Conservation (phyloP, 1,140 invertebrate species). For the Drosophila subpulchrella region DNA sequence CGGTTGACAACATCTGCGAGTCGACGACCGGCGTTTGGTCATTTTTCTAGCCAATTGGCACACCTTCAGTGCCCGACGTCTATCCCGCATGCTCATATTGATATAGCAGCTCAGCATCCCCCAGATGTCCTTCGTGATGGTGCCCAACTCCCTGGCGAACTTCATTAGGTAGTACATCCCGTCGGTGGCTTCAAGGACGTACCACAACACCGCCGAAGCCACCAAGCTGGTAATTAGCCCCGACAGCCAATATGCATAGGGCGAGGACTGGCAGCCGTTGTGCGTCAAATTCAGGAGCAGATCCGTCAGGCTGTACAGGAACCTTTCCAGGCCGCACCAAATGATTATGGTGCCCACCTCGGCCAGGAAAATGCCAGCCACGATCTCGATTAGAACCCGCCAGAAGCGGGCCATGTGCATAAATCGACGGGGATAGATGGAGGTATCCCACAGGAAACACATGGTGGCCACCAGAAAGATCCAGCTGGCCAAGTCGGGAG, state of each 20-base stretch:
- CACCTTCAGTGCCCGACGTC: constrained; percentile 19
- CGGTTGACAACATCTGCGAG: not conserved
- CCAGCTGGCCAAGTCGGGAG: constrained; percentile 54
- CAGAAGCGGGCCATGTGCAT: constrained; percentile 39
- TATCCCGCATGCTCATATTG: constrained; percentile 12
- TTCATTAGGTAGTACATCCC: not conserved
- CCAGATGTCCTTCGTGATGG: not conserved
- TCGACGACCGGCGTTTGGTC: not conserved
- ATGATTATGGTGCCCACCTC: constrained; percentile 50
- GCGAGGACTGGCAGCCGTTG: not conserved
- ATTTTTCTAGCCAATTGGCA: constrained; percentile 20
- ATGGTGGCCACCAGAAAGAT: constrained; percentile 47
- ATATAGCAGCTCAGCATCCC: constrained; percentile 17
- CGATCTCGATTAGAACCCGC: constrained; percentile 33
- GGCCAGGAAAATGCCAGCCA: constrained; percentile 37
- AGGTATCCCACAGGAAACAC: constrained; percentile 38
- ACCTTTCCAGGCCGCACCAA: constrained; percentile 56
- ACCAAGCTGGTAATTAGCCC: constrained; percentile 25
- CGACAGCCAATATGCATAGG: constrained; percentile 23
- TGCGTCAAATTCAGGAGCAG: constrained; percentile 1
- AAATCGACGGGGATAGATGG: constrained; percentile 52
- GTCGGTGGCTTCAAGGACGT: constrained; percentile 53
- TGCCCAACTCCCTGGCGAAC: not conserved
- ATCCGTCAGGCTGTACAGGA: constrained; percentile 26
- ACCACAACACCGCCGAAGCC: constrained; percentile 33